Conservation (phyloP, 2,113 vertebrate genomes). For the Bambusicola thoracicus region DNA sequence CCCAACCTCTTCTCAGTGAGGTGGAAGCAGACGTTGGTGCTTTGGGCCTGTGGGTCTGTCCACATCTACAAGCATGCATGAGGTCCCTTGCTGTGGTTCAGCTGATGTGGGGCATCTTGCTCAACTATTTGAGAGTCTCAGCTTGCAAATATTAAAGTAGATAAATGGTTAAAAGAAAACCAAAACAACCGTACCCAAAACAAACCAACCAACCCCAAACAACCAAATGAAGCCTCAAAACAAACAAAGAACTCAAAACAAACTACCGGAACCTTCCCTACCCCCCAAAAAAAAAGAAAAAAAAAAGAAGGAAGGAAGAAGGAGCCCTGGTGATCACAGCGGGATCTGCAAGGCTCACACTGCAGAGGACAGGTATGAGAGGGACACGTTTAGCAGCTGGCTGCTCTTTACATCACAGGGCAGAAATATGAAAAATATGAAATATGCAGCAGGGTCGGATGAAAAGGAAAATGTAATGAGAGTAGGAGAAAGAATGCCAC, state of each 20-base stretch:
- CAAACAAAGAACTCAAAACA: background rate
- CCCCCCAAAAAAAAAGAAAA: background rate
- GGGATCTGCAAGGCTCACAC: background rate
- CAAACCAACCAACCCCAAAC: background rate
- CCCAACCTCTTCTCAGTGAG: background rate
- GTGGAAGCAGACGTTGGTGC: background rate
- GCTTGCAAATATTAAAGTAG: background rate
- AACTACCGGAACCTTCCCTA: background rate
- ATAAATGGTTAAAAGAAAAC: background rate
- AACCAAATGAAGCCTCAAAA: background rate
- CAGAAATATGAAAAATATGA: slow-evolving; percentile 65
- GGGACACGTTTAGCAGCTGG: background rate
- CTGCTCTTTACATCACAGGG: slow-evolving; percentile 43
- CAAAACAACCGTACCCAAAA: background rate
- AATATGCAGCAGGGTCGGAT: slow-evolving; percentile 24
- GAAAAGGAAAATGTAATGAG: slow-evolving; percentile 43
- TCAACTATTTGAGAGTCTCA: background rate
- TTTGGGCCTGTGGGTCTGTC: background rate
- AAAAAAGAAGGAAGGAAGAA: background rate
- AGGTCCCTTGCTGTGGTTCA: background rate
- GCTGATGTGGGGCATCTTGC: background rate
- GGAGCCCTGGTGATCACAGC: background rate
- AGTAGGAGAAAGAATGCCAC: slow-evolving; percentile 61
- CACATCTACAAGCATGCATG: fast-evolving
- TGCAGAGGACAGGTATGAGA: background rate